phyloP scores from a whole-genome alignment of 2,797 vertebrate genomes.

The Rhinoraja longicauda region DNA sequence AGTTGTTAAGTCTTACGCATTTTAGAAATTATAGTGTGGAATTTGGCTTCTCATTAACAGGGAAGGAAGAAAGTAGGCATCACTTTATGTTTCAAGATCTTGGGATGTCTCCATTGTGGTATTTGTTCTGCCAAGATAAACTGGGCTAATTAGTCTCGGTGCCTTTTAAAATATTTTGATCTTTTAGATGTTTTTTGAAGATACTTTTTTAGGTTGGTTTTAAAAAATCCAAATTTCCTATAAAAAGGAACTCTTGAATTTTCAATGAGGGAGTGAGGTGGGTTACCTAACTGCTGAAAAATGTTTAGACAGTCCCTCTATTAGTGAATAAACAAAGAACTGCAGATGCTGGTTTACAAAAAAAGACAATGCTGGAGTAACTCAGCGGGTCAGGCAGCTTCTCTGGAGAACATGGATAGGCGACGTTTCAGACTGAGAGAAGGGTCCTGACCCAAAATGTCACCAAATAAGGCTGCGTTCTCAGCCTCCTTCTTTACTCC shows the following conservation, averaged over 20 bases:
- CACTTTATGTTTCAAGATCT: background rate
- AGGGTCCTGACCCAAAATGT: no score
- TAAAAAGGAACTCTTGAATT: background rate
- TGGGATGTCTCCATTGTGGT: background rate
- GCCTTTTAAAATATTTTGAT: background rate
- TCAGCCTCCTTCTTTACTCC: no score
- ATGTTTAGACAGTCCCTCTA: background rate
- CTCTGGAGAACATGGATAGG: no score
- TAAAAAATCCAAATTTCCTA: background rate
- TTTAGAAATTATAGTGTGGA: background rate
- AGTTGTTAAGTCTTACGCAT: background rate
- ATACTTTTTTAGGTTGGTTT: background rate
- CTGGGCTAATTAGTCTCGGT: background rate
- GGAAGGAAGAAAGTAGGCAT: background rate
- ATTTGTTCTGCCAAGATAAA: background rate
- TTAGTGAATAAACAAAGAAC: no score
- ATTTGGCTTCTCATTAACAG: background rate
- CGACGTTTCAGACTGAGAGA: no score
- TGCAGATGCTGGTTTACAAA: no score
- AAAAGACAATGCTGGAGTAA: no score
- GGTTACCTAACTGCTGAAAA: background rate
- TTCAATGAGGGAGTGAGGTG: background rate
- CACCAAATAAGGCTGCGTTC: no score
- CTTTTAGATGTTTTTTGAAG: background rate
- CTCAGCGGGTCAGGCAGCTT: no score